Evolutionary conservation across 2,888 invertebrate species (phyloP), one percentile per base, ranked within the genome.

Genomic region (Ganaspis brasiliensis): DNA sequence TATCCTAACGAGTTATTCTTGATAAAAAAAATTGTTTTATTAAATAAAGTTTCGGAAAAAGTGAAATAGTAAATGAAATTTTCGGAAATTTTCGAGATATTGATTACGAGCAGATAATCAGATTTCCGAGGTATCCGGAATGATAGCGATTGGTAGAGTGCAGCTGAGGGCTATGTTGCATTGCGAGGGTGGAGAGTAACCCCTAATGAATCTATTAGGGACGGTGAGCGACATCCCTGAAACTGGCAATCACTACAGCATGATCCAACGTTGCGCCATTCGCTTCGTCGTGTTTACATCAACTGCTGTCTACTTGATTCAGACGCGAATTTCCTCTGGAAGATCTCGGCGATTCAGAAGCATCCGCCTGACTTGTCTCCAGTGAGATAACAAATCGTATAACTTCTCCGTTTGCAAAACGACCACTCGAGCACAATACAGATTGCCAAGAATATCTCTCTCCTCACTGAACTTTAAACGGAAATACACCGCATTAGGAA

Each of bases 181-280:
- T 24, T 61, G 40, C 26, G 70, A 75, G 75, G 40, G 76, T 24
- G 63, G 67, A 80, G 75, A 82, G 80, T 85, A 84, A 84, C 84
- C 86, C 84, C 86, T 89, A 88, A 89, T 89, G 88, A 88, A 89
- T 89, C 87, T 87, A 89, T 89, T 89, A 89, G 86, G 83, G 85
- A 75, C 74, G 78, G 75, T 82, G 85, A 85, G 81, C 83, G 83
- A 82, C 85, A 81, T 79, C 82, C 81, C 81, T 81, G 31, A 73
- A 81, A 72, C 79, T 77, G 80, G 83, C 86, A 88, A 89, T 88
- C 88, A 85, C 85, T 81, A 79, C 82, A 76, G 86, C 86, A 81
- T 80, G 81, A 76, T 79, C 78, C 80, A 77, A 81, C 79, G 82
- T 79, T 82, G 77, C n/a, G n/a, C n/a, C n/a, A n/a, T 79, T 59